These are phyloP conservation scores for Cydia strobilella DNA, from an alignment of 1,140 invertebrate genomes.

Conservation along the genomic window DNA sequence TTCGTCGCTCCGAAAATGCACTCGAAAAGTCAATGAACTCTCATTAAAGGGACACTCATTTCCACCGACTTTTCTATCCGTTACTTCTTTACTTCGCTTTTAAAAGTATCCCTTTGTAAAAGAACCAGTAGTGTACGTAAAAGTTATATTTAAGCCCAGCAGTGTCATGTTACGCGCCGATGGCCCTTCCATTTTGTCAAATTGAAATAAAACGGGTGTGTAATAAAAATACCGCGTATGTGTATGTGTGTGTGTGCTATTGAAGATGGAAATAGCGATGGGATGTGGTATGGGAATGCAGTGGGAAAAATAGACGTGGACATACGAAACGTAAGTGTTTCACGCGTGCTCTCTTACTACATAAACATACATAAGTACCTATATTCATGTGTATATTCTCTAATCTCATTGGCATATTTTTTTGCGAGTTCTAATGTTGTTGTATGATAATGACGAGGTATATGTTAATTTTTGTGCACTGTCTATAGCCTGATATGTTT, in stretches of 20 bases:
- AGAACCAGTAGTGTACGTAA: constrained; percentile 44
- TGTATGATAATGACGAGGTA: no score
- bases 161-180: constrained; percentile 70
- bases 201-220: constrained; percentile 75
- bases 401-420: no score
- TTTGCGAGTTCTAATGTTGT: no score
- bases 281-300: constrained; percentile 20
- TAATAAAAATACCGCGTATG: constrained; percentile 78
- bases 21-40: constrained; percentile 70
- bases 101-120: neutral
- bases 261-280: constrained; percentile 47
- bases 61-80: constrained; percentile 51
- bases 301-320: neutral
- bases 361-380: no score
- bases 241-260: constrained; percentile 55
- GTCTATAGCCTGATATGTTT: no score
- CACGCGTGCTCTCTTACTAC: no score
- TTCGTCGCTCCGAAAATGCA: constrained; percentile 63
- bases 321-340: constrained; percentile 13
- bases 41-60: constrained; percentile 68
- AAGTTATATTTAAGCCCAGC: constrained; percentile 28
- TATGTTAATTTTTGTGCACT: no score
- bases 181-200: constrained; percentile 77
- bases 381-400: no score
- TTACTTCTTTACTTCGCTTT: constrained; percentile 40